Conservation (phyloP, 2,113 vertebrate species). For the Pachycephala philippinensis region DNA sequence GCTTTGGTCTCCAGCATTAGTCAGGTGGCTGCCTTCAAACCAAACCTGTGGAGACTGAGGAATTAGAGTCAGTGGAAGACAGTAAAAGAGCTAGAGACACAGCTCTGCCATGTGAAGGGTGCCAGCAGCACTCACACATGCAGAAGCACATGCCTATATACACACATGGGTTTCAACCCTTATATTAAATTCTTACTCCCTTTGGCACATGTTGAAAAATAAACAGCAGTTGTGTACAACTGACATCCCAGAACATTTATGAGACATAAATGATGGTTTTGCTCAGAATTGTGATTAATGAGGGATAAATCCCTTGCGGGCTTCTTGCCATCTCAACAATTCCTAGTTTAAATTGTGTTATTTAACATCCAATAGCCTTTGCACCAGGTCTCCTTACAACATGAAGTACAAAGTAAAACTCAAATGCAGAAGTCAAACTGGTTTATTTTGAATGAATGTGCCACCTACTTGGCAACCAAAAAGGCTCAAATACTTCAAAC, state of each 20-base stretch:
- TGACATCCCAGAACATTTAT: neutral
- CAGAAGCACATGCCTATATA: neutral
- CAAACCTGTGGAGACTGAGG: neutral
- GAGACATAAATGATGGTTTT: neutral
- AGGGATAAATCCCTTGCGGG: neutral
- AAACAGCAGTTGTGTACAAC: neutral
- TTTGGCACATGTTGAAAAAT: neutral
- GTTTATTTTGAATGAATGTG: neutral
- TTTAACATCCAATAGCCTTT: neutral
- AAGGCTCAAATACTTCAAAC: neutral
- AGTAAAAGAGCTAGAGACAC: neutral
- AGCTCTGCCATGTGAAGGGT: neutral
- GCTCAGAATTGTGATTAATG: neutral
- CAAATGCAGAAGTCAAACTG: neutral
- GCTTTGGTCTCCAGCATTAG: neutral
- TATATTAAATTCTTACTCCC: neutral
- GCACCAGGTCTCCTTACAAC: neutral
- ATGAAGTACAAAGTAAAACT: neutral
- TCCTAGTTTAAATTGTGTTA: neutral
- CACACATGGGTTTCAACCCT: neutral
- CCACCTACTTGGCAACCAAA: neutral
- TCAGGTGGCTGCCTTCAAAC: neutral
- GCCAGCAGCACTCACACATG: neutral
- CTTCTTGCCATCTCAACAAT: neutral
- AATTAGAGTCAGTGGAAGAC: neutral